phyloP scores from a whole-genome alignment of 2,797 vertebrate species.

The Crenuchus spilurus region DNA sequence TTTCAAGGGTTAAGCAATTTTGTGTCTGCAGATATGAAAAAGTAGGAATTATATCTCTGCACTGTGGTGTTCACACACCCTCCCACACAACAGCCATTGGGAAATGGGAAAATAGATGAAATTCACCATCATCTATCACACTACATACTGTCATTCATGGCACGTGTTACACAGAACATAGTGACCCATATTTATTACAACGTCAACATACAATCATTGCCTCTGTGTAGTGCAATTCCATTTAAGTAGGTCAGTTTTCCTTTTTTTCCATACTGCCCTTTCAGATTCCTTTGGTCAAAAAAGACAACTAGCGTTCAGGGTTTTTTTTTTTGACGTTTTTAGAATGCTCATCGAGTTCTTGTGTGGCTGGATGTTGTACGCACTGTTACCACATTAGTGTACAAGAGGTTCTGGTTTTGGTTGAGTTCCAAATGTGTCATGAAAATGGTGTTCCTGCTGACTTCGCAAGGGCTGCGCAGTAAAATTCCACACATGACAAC shows the following conservation, averaged over 20 bases:
- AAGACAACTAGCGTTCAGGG: no score
- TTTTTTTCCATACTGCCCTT: not conserved
- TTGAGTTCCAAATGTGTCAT: slow-evolving; percentile 33
- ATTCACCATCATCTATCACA: slow-evolving; percentile 13
- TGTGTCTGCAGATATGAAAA: no score
- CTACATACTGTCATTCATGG: slow-evolving; percentile 19
- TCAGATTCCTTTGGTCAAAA: slow-evolving; percentile 3
- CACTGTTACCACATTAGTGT: slow-evolving; percentile 24
- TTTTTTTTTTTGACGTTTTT: slow-evolving; percentile 14
- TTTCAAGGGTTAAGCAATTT: no score
- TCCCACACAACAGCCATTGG: slow-evolving; percentile 19
- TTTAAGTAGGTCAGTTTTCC: slow-evolving; percentile 33
- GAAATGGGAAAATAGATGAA: slow-evolving; percentile 26
- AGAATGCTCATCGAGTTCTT: slow-evolving; percentile 28
- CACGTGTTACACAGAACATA: slow-evolving; percentile 8
- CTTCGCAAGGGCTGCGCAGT: slow-evolving; percentile 24
- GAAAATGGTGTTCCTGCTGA: slow-evolving; percentile 34
- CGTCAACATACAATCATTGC: slow-evolving; percentile 9
- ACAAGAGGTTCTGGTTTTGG: slow-evolving; percentile 21
- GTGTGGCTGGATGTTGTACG: slow-evolving; percentile 21
- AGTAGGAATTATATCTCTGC: no score
- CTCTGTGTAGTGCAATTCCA: slow-evolving; percentile 1
- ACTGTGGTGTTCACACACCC: not conserved
- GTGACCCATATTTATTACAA: slow-evolving; percentile 33
- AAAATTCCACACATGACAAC: slow-evolving; percentile 30